phyloP scores from a whole-genome alignment of 1,140 invertebrate genomes.

The Aporrectodea caliginosa region DNA sequence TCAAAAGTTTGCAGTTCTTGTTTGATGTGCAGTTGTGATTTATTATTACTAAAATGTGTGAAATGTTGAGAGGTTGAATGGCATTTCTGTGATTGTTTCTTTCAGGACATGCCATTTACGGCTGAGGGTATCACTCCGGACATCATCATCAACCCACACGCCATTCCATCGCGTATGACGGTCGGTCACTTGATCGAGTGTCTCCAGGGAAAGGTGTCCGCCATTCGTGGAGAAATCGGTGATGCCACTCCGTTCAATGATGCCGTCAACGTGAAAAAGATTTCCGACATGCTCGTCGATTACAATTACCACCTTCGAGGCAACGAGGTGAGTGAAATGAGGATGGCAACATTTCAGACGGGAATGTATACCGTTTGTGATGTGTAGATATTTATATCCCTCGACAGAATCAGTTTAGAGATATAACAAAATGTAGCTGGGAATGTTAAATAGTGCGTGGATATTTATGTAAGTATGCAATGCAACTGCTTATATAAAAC shows the following conservation, averaged over 20 bases:
- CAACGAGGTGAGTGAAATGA: slow-evolving; percentile 80
- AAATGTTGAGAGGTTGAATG: background rate
- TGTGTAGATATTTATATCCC: too few relatives aligned
- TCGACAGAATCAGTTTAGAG: too few relatives aligned
- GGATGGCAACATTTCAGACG: too few relatives aligned
- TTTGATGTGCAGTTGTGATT: too few relatives aligned
- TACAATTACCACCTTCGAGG: slow-evolving; percentile 95
- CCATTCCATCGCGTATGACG: slow-evolving; percentile 99
- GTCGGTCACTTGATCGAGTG: slow-evolving; percentile 99
- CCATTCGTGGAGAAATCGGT: slow-evolving; percentile 90
- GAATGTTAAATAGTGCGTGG: too few relatives aligned
- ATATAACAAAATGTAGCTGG: too few relatives aligned
- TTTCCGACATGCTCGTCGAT: slow-evolving; percentile 89
- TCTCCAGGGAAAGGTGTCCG: slow-evolving; percentile 82
- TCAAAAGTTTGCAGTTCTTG: too few relatives aligned
- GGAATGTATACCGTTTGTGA: too few relatives aligned
- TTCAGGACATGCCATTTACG: slow-evolving; percentile 90
- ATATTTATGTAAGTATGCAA: too few relatives aligned
- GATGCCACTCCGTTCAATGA: slow-evolving; percentile 99
- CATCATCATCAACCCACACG: slow-evolving; percentile 98
- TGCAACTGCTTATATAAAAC: too few relatives aligned
- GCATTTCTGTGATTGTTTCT: background rate
- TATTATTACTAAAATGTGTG: too few relatives aligned
- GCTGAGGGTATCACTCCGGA: slow-evolving; percentile 94
- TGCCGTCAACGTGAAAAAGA: slow-evolving; percentile 98